phyloP scores from a whole-genome alignment of 2,888 invertebrate genomes.

The Escarpia spicata region DNA sequence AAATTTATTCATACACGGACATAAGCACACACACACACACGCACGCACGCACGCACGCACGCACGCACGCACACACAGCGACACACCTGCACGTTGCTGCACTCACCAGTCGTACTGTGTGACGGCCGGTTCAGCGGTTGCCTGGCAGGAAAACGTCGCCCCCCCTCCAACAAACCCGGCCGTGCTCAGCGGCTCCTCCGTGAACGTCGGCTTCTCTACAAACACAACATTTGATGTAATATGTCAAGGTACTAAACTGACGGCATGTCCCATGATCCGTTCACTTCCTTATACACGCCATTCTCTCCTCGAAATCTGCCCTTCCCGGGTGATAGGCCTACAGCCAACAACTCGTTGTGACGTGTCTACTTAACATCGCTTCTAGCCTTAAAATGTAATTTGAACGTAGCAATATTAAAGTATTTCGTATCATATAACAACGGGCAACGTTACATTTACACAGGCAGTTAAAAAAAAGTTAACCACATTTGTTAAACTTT shows the following conservation, averaged over 20 bases:
- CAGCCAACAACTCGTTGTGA: too few relatives aligned
- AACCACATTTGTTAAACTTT: too few relatives aligned
- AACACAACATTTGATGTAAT: neutral
- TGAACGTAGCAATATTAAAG: too few relatives aligned
- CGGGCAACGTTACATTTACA: too few relatives aligned
- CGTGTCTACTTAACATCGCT: too few relatives aligned
- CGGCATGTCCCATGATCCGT: neutral
- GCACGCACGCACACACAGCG: neutral
- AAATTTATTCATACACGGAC: too few relatives aligned
- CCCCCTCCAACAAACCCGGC: neutral
- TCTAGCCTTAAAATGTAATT: too few relatives aligned
- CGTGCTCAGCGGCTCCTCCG: neutral
- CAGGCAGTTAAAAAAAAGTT: too few relatives aligned
- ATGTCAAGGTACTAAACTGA: neutral
- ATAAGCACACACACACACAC: too few relatives aligned
- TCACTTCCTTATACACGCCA: neutral
- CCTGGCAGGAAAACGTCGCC: neutral
- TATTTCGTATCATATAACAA: too few relatives aligned
- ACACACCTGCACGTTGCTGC: neutral
- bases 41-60: neutral
- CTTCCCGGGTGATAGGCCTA: neutral
- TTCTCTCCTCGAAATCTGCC: neutral
- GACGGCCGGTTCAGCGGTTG: neutral
- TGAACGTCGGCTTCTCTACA: conserved; percentile 1
- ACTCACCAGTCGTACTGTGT: conserved; percentile 9